These are phyloP conservation scores for Staurois parvus DNA, from an alignment of 2,797 vertebrate genomes.

Conservation along the genomic window DNA sequence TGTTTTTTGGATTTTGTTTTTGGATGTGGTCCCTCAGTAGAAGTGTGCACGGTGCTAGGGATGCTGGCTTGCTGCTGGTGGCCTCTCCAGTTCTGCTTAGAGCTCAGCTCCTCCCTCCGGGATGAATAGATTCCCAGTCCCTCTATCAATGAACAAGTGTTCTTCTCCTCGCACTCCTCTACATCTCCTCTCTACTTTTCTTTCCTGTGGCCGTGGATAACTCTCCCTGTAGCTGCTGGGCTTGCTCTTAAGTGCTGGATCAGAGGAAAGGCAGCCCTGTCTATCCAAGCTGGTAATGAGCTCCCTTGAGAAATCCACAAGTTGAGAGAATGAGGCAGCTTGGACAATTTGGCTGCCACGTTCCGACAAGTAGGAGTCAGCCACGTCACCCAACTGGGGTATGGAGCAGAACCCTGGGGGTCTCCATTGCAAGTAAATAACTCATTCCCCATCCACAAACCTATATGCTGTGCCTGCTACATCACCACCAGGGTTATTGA, in stretches of 20 bases:
- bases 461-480: not conserved
- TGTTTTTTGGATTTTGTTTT: not conserved
- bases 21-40: slow-evolving; percentile 9
- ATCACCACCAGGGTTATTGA: slow-evolving; percentile 6
- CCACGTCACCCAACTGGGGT: slow-evolving; percentile 4
- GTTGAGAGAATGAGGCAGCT: slow-evolving; percentile 20
- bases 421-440: not conserved
- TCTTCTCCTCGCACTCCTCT: slow-evolving; percentile 16
- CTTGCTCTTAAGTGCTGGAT: slow-evolving; percentile 20
- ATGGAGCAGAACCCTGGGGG: not conserved
- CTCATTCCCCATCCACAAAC: not conserved
- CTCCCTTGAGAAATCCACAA: slow-evolving; percentile 43
- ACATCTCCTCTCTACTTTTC: not conserved
- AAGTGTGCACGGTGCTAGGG: slow-evolving; percentile 32
- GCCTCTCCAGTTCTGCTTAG: slow-evolving; percentile 38
- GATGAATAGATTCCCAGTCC: slow-evolving; percentile 42
- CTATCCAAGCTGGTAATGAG: slow-evolving; percentile 29
- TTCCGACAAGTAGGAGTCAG: not conserved
- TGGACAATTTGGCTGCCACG: slow-evolving; percentile 12
- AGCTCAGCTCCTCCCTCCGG: slow-evolving; percentile 58
- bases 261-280: not conserved
- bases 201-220: not conserved
- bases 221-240: not conserved
- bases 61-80: slow-evolving; percentile 50
- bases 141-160: slow-evolving; percentile 51